A percentile compares a stretch with the other conserved stretches of the same genome.
These are phyloP conservation scores for Ormyrus nitidulus DNA, from an alignment of 2,888 invertebrate genomes.

Conservation along the genomic window DNA sequence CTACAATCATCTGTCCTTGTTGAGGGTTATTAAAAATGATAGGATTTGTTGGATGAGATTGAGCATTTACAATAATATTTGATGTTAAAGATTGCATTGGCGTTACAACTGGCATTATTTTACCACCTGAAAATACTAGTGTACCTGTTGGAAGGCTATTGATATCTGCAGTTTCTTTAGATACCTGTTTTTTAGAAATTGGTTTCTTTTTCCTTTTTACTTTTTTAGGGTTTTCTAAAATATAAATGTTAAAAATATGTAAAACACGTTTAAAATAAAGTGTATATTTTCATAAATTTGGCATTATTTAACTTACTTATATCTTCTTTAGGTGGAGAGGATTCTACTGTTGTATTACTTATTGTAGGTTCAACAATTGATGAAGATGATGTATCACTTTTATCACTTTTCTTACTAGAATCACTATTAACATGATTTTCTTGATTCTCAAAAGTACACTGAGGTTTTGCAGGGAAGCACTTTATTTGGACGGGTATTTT, in stretches of 20 bases:
- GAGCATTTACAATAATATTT: constrained; percentile 72
- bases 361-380: constrained; percentile 28
- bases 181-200: constrained; percentile 54
- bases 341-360: constrained; percentile 16
- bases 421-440: constrained; percentile 70
- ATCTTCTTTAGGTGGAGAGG: constrained; percentile 28
- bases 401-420: constrained; percentile 38
- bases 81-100: constrained; percentile 68
- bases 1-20: constrained; percentile 73
- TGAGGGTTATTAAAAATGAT: constrained; percentile 71
- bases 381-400: constrained; percentile 31
- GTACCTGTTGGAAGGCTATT: constrained; percentile 69
- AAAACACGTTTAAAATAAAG: constrained; percentile 21
- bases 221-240: constrained; percentile 61
- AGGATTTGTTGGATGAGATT: constrained; percentile 66
- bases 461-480: constrained; percentile 56
- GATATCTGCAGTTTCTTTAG: constrained; percentile 54
- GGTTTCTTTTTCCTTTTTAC: constrained; percentile 65
- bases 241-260: constrained; percentile 29
- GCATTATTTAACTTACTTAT: constrained; percentile 43
- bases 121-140: constrained; percentile 70
- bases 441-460: constrained; percentile 69
- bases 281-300: constrained; percentile 51
- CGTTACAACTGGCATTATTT: constrained; percentile 72
- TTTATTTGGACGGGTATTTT: constrained; percentile 61